A percentile compares a stretch with the other conserved stretches of the same genome.
phyloP scores from a whole-genome alignment of 1,140 invertebrate species.

The Hermetia illucens region DNA sequence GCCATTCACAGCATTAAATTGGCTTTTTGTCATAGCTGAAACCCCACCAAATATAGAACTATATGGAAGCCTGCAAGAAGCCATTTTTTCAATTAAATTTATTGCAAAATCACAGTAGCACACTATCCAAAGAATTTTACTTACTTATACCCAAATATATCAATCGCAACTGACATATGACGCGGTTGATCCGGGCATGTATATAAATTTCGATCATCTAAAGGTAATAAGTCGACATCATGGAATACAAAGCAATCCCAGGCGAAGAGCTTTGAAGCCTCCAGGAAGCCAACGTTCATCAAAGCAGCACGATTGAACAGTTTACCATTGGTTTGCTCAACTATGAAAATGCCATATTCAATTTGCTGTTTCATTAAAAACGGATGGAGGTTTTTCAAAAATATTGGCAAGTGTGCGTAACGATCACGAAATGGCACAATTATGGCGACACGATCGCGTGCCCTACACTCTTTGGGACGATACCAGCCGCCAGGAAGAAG shows the following conservation, averaged over 20 bases:
- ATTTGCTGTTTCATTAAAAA: constrained; percentile 80
- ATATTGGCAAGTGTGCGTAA: constrained; percentile 63
- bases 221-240: constrained; percentile 86
- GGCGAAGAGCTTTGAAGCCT: constrained; percentile 58
- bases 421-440: constrained; percentile 75
- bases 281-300: constrained; percentile 89
- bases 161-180: constrained; percentile 89
- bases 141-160: constrained; percentile 77
- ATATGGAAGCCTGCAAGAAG: constrained; percentile 62
- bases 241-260: constrained; percentile 92
- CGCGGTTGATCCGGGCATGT: constrained; percentile 78
- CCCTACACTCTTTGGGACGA: constrained; percentile 56
- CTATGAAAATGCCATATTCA: constrained; percentile 86
- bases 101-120: constrained; percentile 5
- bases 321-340: constrained; percentile 70
- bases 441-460: constrained; percentile 69
- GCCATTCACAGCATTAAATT: constrained; percentile 73
- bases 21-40: constrained; percentile 65
- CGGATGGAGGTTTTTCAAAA: constrained; percentile 81
- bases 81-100: background rate
- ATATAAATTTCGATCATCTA: constrained; percentile 86
- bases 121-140: constrained; percentile 6
- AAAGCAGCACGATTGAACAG: constrained; percentile 85
- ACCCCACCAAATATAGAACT: constrained; percentile 80
- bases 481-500: constrained; percentile 59